Evolutionary conservation across 2,797 vertebrate genomes (phyloP).

Genomic region (Anomalospiza imberbis): DNA sequence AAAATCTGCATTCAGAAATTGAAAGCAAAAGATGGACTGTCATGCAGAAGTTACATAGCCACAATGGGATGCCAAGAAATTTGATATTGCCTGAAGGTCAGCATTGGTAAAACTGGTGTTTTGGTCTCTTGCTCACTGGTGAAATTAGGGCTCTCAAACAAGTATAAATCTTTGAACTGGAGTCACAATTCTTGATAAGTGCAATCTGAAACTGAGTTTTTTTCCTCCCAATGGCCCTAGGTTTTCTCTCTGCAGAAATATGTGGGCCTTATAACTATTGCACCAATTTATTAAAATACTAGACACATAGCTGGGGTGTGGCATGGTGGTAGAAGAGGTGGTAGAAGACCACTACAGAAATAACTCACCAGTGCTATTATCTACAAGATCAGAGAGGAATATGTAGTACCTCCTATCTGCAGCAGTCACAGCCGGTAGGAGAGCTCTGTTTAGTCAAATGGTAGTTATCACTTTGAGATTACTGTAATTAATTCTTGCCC

Average conservation of each 20-base stretch:
- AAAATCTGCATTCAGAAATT: not conserved
- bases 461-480: not conserved
- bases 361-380: not conserved
- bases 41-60: not conserved
- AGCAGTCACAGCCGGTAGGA: not conserved
- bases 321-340: not conserved
- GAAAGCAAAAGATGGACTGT: not conserved
- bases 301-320: not conserved
- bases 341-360: not conserved
- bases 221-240: not conserved
- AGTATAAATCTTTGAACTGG: not conserved
- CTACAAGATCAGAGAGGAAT: not conserved
- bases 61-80: not conserved
- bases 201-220: not conserved
- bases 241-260: not conserved
- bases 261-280: not conserved
- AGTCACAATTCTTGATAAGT: not conserved
- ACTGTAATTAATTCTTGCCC: not conserved
- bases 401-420: not conserved
- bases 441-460: not conserved
- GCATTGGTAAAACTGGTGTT: not conserved
- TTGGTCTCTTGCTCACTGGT: not conserved
- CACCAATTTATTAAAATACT: not conserved
- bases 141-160: not conserved
- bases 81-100: not conserved